A percentile compares a stretch with the other conserved stretches of the same genome.
Evolutionary conservation across 2,888 invertebrate species (phyloP).

Genomic region (Dinocampus coccinellae): DNA sequence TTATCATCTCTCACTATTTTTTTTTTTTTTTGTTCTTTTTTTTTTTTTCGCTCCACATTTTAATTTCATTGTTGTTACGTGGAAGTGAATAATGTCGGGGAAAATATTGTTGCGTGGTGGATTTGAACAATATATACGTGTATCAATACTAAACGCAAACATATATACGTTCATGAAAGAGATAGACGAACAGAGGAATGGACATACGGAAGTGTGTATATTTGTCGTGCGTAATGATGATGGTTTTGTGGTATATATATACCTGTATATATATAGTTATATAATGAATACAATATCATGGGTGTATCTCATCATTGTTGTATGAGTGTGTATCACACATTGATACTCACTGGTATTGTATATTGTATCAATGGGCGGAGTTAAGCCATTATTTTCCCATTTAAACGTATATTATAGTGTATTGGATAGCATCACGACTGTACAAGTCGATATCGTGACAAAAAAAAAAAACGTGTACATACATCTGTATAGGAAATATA

Average conservation of each 20-base stretch:
- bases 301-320: neutral
- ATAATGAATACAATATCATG: neutral
- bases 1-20: neutral
- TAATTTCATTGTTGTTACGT: constrained; percentile 4
- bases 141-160: neutral
- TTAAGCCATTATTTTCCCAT: constrained; percentile 60
- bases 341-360: neutral
- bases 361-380: constrained; percentile 39
- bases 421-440: constrained; percentile 54
- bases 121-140: neutral
- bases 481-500: neutral
- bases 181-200: neutral
- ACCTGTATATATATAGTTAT: neutral
- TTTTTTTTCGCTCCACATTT: too few species aligned
- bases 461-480: constrained; percentile 21
- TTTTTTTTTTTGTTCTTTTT: too few species aligned
- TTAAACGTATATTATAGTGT: constrained; percentile 51
- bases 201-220: constrained; percentile 1
- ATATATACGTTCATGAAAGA: neutral
- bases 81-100: neutral
- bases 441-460: constrained; percentile 34
- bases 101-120: neutral
- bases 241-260: constrained; percentile 3
- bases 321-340: neutral
- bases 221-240: constrained; percentile 16